Base-by-base conservation (phyloP, 2,113 vertebrate genomes). In the Morone saxatilis region DNA sequence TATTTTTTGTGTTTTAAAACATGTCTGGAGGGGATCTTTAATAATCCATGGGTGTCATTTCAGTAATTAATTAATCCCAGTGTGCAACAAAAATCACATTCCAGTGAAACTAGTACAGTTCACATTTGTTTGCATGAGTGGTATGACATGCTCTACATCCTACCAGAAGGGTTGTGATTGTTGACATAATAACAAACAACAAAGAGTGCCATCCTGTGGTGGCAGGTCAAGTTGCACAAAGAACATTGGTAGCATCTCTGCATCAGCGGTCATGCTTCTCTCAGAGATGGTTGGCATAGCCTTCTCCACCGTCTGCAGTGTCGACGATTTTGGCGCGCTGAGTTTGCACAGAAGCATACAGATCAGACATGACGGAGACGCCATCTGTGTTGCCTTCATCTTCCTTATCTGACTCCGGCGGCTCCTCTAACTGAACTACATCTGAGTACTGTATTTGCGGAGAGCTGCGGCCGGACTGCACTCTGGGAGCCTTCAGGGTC, bases 271-370 rank as follows among this genome's bases (percentile, higher is more conserved):
- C 7, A 13, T 13, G 47, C 5, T 40, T 12, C 6, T 20, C 51
- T 95, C 80, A 95, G 43, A 95, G 81, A 36, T 94, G 91, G 87
- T 96, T 95, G 57, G 95, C 94, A 3, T 95, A 95, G 2, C 78
- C 88, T 53, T 95, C 88, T 22, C 70, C 80, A 0, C 57, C 53
- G 1, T 85, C 85, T 43, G 80, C 60, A 10, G 74, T 77, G 65
- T 91, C 71, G 8, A 91, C 13, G 4, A 50, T 88, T 88, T 94
- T 95, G 62, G 75, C 43, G 17, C 89, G 89, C 56, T 94, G 91
- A 7, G 83, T 91, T 65, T 94, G 91, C 36, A 96, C 95, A 1
- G 94, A 94, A 4, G 95, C 93, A 4, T 96, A 96, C 50, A 96
- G 80, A 62, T 95, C 95, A 19, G 93, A 94, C 57, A 92, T 10